A percentile compares a stretch with the other conserved stretches of the same genome.
Conservation (phyloP, 2,113 vertebrate genomes). For the Acinonyx jubatus region DNA sequence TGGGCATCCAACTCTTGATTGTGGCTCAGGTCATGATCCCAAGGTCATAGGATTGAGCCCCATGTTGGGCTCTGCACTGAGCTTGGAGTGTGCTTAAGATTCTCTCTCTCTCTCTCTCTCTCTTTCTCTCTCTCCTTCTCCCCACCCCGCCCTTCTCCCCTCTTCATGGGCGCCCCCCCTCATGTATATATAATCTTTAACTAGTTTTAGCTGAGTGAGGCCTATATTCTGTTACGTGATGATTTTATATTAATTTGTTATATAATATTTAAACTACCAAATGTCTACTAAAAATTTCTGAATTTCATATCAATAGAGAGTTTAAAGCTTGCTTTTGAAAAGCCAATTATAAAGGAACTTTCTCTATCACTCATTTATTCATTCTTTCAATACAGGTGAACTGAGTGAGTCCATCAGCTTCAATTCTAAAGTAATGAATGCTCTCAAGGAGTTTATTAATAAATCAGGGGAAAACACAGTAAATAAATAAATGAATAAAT, state of each 20-base stretch:
- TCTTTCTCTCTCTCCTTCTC: too few species aligned
- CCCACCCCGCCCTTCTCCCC: too few species aligned
- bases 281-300: neutral
- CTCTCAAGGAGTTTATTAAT: neutral
- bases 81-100: too few species aligned
- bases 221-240: neutral
- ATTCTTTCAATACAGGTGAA: neutral
- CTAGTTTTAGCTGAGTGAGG: neutral
- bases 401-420: neutral
- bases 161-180: too few species aligned
- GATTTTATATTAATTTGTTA: neutral
- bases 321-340: constrained; percentile 9
- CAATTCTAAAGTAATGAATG: constrained; percentile 8
- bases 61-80: too few species aligned
- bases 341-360: neutral
- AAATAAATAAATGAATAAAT: neutral
- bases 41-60: too few species aligned
- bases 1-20: too few species aligned
- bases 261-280: neutral
- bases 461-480: neutral
- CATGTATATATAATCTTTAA: neutral
- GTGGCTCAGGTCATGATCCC: too few species aligned
- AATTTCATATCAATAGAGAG: constrained; percentile 29
- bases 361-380: neutral
- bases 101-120: too few species aligned